Evolutionary conservation across 2,113 vertebrate species (phyloP).

Genomic region (Salvelinus alpinus): DNA sequence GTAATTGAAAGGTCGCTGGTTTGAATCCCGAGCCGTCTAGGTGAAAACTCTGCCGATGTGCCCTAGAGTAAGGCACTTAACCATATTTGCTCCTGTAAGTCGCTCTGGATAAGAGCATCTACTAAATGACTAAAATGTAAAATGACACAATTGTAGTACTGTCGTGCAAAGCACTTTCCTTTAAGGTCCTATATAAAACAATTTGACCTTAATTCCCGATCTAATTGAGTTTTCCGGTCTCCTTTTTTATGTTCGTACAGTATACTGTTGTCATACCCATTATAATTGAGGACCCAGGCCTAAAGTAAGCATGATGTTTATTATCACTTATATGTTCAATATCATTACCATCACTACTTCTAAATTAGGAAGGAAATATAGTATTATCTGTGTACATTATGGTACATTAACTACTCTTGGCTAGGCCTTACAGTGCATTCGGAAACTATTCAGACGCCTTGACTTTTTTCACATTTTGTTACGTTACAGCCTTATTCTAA

Average conservation of each 20-base stretch:
- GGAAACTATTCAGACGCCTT: too few relatives aligned
- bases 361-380: background rate
- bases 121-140: background rate
- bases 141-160: background rate
- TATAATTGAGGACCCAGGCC: conserved; percentile 51
- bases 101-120: too few relatives aligned
- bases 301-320: conserved; percentile 59
- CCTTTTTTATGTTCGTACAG: conserved; percentile 37
- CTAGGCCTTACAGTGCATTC: too few relatives aligned
- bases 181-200: rapidly evolving
- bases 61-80: too few relatives aligned
- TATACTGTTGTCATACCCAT: conserved; percentile 48
- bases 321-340: background rate
- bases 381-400: background rate
- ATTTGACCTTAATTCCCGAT: background rate
- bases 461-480: too few relatives aligned
- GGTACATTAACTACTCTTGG: too few relatives aligned
- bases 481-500: too few relatives aligned
- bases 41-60: too few relatives aligned
- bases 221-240: conserved; percentile 11
- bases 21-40: too few relatives aligned
- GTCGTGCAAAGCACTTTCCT: background rate
- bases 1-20: too few relatives aligned
- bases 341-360: background rate
- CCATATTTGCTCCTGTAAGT: too few relatives aligned